Evolutionary conservation across 1,140 invertebrate species (phyloP).

Genomic region (Camponotus floridanus): DNA sequence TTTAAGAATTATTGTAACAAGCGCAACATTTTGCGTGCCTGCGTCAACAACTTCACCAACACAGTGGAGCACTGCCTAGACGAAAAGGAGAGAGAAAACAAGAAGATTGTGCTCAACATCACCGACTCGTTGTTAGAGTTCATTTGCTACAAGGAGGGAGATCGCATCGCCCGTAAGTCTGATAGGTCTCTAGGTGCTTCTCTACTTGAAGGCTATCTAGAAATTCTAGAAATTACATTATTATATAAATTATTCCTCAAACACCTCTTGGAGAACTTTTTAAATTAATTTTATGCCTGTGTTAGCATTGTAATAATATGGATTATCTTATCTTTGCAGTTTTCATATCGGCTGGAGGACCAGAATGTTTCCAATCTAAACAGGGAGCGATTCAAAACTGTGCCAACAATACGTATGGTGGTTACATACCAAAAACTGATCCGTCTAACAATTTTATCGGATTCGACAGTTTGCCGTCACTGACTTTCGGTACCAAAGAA

Average conservation of each 20-base stretch:
- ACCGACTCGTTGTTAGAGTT: constrained; percentile 90
- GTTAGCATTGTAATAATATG: neutral
- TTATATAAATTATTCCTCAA: neutral
- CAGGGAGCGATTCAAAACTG: constrained; percentile 88
- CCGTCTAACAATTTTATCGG: constrained; percentile 79
- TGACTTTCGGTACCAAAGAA: constrained; percentile 86
- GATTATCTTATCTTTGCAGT: constrained; percentile 86
- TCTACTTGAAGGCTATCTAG: neutral
- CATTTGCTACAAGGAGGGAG: constrained; percentile 92
- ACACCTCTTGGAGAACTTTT: neutral
- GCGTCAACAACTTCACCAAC: constrained; percentile 88
- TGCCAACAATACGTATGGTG: constrained; percentile 87
- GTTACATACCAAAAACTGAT: constrained; percentile 73
- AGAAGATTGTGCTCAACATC: constrained; percentile 88
- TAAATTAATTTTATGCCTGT: neutral
- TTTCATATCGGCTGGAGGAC: constrained; percentile 92
- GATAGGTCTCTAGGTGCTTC: neutral
- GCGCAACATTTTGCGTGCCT: constrained; percentile 87
- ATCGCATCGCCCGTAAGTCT: constrained; percentile 91
- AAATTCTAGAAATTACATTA: neutral
- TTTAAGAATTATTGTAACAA: constrained; percentile 91
- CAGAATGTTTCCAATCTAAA: constrained; percentile 90
- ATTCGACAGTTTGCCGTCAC: constrained; percentile 86
- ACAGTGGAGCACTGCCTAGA: constrained; percentile 89
- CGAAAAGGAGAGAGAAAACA: constrained; percentile 87